Evolutionary conservation across 2,797 vertebrate species (phyloP).

Genomic region (Dipus sagitta): DNA sequence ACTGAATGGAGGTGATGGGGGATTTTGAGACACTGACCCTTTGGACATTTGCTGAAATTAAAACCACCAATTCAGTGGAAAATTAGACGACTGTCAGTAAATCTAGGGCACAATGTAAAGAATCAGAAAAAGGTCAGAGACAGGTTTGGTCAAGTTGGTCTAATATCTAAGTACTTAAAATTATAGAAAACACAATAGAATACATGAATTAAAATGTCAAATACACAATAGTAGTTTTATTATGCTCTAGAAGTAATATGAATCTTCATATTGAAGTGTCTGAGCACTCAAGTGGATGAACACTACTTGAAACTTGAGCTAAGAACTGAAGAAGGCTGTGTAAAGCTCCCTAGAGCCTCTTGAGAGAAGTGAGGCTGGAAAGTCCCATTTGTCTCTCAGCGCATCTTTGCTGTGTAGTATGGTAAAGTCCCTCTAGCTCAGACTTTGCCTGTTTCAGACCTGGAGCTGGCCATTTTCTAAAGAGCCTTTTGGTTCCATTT

Average conservation of each 20-base stretch:
- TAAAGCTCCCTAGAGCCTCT: neutral
- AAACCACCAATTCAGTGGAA: neutral
- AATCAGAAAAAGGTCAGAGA: neutral
- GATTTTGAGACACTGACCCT: neutral
- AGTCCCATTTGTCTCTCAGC: neutral
- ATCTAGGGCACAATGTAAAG: neutral
- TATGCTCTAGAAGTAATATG: conserved; percentile 4
- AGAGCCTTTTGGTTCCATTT: neutral
- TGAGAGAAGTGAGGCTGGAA: neutral
- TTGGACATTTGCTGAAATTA: neutral
- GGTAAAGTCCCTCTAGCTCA: neutral
- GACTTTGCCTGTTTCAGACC: neutral
- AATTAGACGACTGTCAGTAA: neutral
- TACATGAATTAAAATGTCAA: neutral
- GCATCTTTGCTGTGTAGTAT: neutral
- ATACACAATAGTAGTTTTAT: conserved; percentile 12
- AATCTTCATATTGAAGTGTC: neutral
- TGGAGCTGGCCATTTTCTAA: neutral
- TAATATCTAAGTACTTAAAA: conserved; percentile 28
- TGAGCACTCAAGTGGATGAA: neutral
- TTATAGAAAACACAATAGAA: neutral
- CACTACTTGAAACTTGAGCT: neutral
- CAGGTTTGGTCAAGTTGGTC: conserved; percentile 12
- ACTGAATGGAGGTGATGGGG: neutral
- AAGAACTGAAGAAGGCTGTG: neutral